phyloP scores from a whole-genome alignment of 2,797 vertebrate genomes.

The Hemibagrus guttatus region DNA sequence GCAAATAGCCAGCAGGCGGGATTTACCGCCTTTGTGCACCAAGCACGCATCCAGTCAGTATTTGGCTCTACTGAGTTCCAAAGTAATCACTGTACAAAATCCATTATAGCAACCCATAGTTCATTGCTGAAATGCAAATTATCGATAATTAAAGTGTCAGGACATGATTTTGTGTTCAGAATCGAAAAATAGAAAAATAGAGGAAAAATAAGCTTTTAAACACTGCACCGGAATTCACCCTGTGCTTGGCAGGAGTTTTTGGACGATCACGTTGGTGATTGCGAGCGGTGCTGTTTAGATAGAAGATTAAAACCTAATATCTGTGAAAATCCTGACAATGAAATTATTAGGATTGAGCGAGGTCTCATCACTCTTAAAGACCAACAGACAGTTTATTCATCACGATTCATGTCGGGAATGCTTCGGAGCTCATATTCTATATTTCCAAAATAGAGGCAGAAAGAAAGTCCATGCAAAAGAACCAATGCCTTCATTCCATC shows the following conservation, averaged over 20 bases:
- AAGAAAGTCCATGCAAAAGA: neutral
- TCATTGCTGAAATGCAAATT: neutral
- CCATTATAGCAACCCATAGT: neutral
- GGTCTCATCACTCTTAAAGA: neutral
- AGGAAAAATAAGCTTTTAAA: constrained; percentile 59
- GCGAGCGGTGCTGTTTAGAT: neutral
- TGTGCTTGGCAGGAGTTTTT: constrained; percentile 8
- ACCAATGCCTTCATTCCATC: neutral
- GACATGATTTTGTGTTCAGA: constrained; percentile 69
- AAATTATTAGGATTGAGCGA: neutral
- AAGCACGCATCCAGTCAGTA: neutral
- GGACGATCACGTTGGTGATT: neutral
- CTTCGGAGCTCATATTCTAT: neutral
- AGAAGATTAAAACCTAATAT: neutral
- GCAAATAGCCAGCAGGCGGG: constrained; percentile 33
- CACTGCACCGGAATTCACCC: neutral
- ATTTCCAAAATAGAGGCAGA: too few species aligned
- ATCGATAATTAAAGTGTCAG: neutral
- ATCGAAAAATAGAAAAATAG: constrained; percentile 68
- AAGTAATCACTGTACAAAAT: constrained; percentile 21
- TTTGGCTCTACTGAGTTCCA: constrained; percentile 10
- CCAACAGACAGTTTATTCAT: neutral
- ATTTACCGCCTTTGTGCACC: constrained; percentile 23
- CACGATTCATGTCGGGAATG: neutral
- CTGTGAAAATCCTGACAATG: neutral